These are phyloP conservation scores for Selenia dentaria DNA, from an alignment of 2,888 invertebrate genomes.

Conservation along the genomic window DNA sequence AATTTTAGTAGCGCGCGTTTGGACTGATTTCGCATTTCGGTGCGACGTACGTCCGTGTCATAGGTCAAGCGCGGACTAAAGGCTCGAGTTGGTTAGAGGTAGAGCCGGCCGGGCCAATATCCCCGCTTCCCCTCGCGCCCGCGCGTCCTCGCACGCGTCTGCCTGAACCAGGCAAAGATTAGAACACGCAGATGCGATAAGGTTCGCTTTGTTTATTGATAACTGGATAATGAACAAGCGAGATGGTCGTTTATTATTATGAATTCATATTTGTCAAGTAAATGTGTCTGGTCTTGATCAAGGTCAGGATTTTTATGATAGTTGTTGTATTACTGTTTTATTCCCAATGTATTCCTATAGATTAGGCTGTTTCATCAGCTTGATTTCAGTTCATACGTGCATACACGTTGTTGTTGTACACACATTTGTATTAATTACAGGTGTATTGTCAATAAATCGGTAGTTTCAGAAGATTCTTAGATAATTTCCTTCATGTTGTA, in stretches of 20 bases:
- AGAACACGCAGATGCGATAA: constrained; percentile 50
- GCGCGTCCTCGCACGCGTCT: constrained; percentile 65
- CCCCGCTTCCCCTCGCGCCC: constrained; percentile 44
- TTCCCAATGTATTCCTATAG: too few relatives aligned
- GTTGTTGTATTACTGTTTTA: too few relatives aligned
- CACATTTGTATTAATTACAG: too few relatives aligned
- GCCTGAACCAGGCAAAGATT: constrained; percentile 53
- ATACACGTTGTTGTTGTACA: too few relatives aligned
- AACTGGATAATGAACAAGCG: constrained; percentile 27
- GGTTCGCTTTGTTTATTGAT: constrained; percentile 29
- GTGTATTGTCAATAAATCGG: too few relatives aligned
- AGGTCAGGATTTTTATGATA: too few relatives aligned
- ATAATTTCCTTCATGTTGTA: too few relatives aligned
- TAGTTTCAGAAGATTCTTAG: too few relatives aligned
- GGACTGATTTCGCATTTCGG: constrained; percentile 31
- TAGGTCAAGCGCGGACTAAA: constrained; percentile 64
- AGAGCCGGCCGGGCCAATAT: constrained; percentile 62
- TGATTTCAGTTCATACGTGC: too few relatives aligned
- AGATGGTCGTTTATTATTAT: constrained; percentile 16
- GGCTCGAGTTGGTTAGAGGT: constrained; percentile 55
- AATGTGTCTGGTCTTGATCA: not conserved
- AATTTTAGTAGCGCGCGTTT: constrained; percentile 63
- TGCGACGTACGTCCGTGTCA: constrained; percentile 43
- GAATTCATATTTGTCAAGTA: constrained; percentile 12
- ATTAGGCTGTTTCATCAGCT: too few relatives aligned